Evolutionary conservation across 2,797 vertebrate genomes (phyloP).

Genomic region (Lacerta agilis): DNA sequence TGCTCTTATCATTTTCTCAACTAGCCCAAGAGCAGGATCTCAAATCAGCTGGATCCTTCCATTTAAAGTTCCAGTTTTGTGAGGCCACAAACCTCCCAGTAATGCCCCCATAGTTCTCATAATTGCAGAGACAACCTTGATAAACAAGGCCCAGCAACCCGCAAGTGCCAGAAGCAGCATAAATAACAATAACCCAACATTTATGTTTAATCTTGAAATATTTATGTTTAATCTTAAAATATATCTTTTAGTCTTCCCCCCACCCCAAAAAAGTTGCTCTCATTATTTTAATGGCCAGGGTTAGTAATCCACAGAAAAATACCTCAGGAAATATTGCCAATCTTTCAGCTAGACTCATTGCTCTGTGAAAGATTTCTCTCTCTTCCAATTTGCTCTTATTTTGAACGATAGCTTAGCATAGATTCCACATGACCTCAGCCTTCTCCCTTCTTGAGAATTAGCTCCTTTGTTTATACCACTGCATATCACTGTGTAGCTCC

Average conservation of each 20-base stretch:
- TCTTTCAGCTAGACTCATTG: not conserved
- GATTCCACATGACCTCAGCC: not conserved
- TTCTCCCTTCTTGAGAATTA: not conserved
- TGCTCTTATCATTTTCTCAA: not conserved
- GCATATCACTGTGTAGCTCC: conserved; percentile 1
- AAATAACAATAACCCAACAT: not conserved
- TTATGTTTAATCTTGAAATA: not conserved
- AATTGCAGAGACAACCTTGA: not conserved
- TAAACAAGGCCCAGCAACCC: not conserved
- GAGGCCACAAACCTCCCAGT: not conserved
- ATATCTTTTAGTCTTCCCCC: not conserved
- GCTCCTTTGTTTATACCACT: conserved; percentile 35
- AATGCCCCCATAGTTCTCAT: not conserved
- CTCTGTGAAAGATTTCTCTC: not conserved
- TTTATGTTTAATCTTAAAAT: not conserved
- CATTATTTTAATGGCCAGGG: not conserved
- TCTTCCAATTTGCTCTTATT: conserved; percentile 3
- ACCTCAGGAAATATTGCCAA: accelerated
- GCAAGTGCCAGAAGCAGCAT: not conserved
- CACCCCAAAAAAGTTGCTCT: not conserved
- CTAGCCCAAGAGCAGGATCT: not conserved
- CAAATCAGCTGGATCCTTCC: not conserved
- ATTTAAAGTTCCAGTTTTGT: not conserved
- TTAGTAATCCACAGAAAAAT: not conserved
- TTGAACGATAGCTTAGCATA: accelerated